Evolutionary conservation across 2,888 invertebrate species (phyloP), one percentile per base, ranked within the genome.

Genomic region (Dimorphilus gyrociliatus): DNA sequence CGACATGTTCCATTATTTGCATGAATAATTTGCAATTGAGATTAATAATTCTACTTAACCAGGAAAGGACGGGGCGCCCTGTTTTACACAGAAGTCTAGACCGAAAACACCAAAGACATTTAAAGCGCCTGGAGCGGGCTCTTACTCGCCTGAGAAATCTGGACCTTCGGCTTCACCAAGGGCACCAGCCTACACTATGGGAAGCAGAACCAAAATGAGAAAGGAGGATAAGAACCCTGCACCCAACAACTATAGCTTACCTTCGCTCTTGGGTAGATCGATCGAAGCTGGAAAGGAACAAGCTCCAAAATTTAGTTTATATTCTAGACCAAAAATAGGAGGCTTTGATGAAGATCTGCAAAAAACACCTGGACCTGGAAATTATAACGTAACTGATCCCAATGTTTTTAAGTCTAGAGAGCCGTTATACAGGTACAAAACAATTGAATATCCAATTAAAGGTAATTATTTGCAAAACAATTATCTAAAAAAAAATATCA

Each of bases 271-370:
- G 10, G 46, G 46, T 6, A 35, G 34, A 30, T 42, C 45, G n/a
- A 30, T 38, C 23, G 37, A 39, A 33, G 40, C 42, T n/a, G 33
- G 36, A 5, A 45, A 47, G 21, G 23, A 32, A 19, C 44, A 46
- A 23, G 40, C 84, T 5, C 85, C 85, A 1, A 69, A 81, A 16
- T 86, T 75, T 53, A 79, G 82, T 4, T 79, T 86, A 49, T 75
- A 80, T 19, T 80, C 82, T 24, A 70, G 84, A 44, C 78, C 78
- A 48, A 81, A 78, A 28, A 40, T 41, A 14, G 43, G 43, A 12
- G 29, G 38, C n/a, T 43, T 43, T 30, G 31, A 34, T 15, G 40
- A 43, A 25, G 43, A 43, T 27, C 25, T 43, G 12, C 36, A 35
- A 27, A 41, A 38, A 31, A 29, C 33, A n/a, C 33, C 33, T 3